These are phyloP conservation scores for Chromobotia macracanthus DNA, from an alignment of 2,797 vertebrate species.

Conservation along the genomic window DNA sequence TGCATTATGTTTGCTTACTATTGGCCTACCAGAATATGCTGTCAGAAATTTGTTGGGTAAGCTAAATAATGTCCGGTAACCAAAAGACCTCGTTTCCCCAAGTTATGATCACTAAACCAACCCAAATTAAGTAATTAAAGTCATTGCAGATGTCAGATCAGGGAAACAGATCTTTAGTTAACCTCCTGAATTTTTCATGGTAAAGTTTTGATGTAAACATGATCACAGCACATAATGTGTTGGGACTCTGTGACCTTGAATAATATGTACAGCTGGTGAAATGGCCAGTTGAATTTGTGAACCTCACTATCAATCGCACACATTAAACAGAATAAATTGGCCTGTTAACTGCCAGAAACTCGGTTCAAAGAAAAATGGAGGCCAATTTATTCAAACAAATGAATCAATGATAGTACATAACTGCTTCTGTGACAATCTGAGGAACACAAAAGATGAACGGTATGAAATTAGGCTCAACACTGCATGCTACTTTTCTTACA, in stretches of 20 bases:
- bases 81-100: too few relatives aligned
- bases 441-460: neutral
- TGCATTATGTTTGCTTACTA: too few relatives aligned
- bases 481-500: neutral
- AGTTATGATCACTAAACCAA: too few relatives aligned
- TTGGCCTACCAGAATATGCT: too few relatives aligned
- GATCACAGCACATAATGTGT: neutral
- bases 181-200: neutral
- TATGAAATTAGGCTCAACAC: neutral
- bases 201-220: neutral
- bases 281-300: neutral
- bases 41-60: too few relatives aligned
- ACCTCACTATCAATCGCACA: neutral
- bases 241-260: conserved; percentile 3
- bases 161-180: neutral
- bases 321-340: neutral
- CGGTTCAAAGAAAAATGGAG: neutral
- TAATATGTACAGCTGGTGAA: neutral
- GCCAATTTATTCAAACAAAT: neutral
- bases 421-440: neutral
- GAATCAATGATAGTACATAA: neutral
- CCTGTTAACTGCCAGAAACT: neutral
- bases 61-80: too few relatives aligned
- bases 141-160: neutral
- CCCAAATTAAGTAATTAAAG: too few relatives aligned